These are phyloP conservation scores for Serranus cabrilla DNA, from an alignment of 2,797 vertebrate species.

Conservation along the genomic window DNA sequence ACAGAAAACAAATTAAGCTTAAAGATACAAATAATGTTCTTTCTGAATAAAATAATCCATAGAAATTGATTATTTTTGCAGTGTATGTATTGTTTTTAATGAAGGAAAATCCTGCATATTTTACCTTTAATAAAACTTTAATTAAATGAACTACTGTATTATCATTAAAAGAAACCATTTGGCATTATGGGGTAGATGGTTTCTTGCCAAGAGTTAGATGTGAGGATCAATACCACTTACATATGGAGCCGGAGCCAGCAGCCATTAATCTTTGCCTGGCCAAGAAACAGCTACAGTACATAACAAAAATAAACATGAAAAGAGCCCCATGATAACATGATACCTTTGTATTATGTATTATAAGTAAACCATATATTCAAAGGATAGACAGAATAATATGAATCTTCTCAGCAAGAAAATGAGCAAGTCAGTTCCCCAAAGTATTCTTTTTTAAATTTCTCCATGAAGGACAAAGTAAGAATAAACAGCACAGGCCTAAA, in stretches of 20 bases:
- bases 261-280: no score
- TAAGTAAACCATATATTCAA: neutral
- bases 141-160: neutral
- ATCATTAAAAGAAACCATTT: neutral
- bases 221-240: constrained; percentile 5
- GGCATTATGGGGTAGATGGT: neutral
- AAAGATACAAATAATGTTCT: no score
- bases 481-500: neutral
- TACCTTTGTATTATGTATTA: neutral
- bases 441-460: neutral
- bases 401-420: neutral
- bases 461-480: neutral
- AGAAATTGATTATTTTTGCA: no score
- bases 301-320: neutral
- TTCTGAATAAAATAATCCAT: no score
- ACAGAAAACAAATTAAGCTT: no score
- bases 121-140: no score
- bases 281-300: neutral
- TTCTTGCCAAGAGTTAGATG: neutral
- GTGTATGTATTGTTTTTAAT: no score
- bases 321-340: neutral
- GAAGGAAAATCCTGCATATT: no score
- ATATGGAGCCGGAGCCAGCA: neutral
- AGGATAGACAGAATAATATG: no score
- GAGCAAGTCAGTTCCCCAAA: neutral